phyloP scores from a whole-genome alignment of 2,888 invertebrate species.

The Acleris sparsana region DNA sequence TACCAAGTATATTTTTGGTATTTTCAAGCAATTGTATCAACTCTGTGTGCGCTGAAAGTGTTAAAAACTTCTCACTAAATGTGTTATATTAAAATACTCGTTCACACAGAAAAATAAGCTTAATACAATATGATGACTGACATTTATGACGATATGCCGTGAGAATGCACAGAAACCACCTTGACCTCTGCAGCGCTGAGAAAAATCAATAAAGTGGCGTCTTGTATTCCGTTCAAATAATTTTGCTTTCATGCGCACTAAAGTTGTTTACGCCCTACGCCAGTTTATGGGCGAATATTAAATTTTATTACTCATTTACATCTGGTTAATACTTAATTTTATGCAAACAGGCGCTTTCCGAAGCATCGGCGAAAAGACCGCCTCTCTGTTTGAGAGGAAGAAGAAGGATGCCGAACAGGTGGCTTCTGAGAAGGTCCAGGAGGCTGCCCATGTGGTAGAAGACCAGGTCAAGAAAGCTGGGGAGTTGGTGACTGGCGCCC shows the following conservation, averaged over 20 bases:
- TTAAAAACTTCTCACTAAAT: no score
- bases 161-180: slow-evolving; percentile 38
- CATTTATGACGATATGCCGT: slow-evolving; percentile 16
- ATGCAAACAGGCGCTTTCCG: slow-evolving; percentile 85
- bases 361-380: slow-evolving; percentile 88
- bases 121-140: neutral
- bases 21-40: no score
- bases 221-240: slow-evolving; percentile 8
- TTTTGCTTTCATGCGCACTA: slow-evolving; percentile 12
- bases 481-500: slow-evolving; percentile 83
- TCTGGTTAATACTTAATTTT: slow-evolving; percentile 35
- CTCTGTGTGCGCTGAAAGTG: no score
- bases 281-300: slow-evolving; percentile 21
- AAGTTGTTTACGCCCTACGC: slow-evolving; percentile 24
- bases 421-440: slow-evolving; percentile 84
- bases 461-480: slow-evolving; percentile 86
- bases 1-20: no score
- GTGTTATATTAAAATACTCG: no score
- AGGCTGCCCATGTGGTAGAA: slow-evolving; percentile 85
- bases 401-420: slow-evolving; percentile 88
- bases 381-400: slow-evolving; percentile 87
- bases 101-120: neutral
- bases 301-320: slow-evolving; percentile 43
- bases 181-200: slow-evolving; percentile 45
- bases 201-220: slow-evolving; percentile 45